A percentile compares a stretch with the other conserved stretches of the same genome.
Conservation (phyloP, 2,888 invertebrate species). For the Corbicula japonica region DNA sequence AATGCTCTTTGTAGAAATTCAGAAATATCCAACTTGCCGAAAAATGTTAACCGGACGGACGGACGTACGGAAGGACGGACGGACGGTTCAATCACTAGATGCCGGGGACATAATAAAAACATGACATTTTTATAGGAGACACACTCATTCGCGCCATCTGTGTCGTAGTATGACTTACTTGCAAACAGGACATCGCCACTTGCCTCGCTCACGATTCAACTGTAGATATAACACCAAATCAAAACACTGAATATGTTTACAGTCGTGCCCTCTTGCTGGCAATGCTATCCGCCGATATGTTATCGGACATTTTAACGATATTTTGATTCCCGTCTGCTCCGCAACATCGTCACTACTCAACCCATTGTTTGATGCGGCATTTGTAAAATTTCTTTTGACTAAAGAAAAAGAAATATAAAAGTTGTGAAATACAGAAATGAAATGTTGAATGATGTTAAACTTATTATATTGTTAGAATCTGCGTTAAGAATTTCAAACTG, state of each 20-base stretch:
- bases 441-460: no score
- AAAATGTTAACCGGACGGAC: no score
- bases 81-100: no score
- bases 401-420: conserved; percentile 45
- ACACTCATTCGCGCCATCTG: background rate
- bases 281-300: conserved; percentile 97
- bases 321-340: conserved; percentile 88
- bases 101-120: no score
- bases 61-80: no score
- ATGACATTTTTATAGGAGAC: no score
- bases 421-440: background rate
- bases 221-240: conserved; percentile 98
- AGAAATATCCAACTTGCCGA: no score
- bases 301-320: conserved; percentile 97
- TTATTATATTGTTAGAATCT: no score
- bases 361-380: conserved; percentile 88
- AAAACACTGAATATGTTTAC: conserved; percentile 97
- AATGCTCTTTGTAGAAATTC: no score
- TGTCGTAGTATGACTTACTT: conserved; percentile 92
- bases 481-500: no score
- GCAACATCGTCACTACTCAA: conserved; percentile 86
- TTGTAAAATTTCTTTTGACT: conserved; percentile 96
- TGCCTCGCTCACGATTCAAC: conserved; percentile 97
- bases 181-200: conserved; percentile 99
- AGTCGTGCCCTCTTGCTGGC: conserved; percentile 97